Evolutionary conservation across 2,888 invertebrate species (phyloP), one percentile per base, ranked within the genome.

Genomic region (Diarsia rubi): DNA sequence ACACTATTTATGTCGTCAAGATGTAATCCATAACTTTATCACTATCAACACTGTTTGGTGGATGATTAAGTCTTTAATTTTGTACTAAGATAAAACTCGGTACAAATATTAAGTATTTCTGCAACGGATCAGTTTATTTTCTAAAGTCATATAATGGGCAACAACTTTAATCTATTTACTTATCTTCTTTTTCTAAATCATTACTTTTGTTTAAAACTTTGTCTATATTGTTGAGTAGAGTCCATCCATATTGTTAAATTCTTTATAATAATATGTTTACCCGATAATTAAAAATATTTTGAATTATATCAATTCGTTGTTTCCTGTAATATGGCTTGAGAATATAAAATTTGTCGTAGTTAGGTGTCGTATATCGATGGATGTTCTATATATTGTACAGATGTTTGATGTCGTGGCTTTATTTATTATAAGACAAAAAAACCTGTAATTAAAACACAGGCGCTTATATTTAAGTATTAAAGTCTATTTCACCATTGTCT

Each of bases 391-490:
- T 79, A 79, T 49, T 78, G 83, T 86, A 71, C 65, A 83, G 49
- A 77, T 80, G 85, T 86, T 80, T 86, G 78, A 82, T 81, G 81
- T 86, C 69, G 83, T 83, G 81, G 81, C 83, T 82, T 86, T 71
- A 65, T 63, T 75, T 64, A 60, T 12, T 69, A 47, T 82, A 82
- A 66, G 63, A 59, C 31, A 52, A 24, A 45, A n/a, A 85, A 86
- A 79, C 85, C 86, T 82, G 81, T 87, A 65, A 72, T 78, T 79
- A 81, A 79, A 71, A 79, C 74, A 83, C 86, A 83, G 85, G 86
- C 82, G 11, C 62, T 19, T 76, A 44, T 24, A 21, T 24, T 27
- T 78, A 71, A 69, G 75, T 57, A 37, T 16, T 3, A 4, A 62
- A 73, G 42, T 68, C 59, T 76, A 21, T 73, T 77, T 12, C 47